phyloP scores from a whole-genome alignment of 2,888 invertebrate genomes.

The Lymantria monacha region DNA sequence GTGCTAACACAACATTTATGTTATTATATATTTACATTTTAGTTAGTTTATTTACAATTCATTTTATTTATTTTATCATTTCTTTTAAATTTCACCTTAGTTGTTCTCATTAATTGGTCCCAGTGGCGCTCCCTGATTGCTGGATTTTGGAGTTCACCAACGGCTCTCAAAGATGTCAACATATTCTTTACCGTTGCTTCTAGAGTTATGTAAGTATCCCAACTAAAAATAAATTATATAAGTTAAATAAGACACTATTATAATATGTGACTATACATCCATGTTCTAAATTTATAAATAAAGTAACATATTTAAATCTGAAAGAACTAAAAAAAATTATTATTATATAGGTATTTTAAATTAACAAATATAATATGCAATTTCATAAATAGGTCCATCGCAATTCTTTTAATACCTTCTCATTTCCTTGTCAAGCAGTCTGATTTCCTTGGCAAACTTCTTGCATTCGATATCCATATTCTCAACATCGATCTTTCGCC shows the following conservation, averaged over 20 bases:
- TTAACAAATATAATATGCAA: too few species aligned
- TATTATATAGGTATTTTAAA: too few species aligned
- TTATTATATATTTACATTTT: slow-evolving; percentile 45
- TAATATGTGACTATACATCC: background rate
- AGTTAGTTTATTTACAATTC: slow-evolving; percentile 49
- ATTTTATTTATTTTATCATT: slow-evolving; percentile 26
- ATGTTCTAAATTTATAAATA: too few species aligned
- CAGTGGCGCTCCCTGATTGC: slow-evolving; percentile 98
- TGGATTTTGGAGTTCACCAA: slow-evolving; percentile 97
- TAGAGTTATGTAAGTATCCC: slow-evolving; percentile 94
- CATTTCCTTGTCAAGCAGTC: slow-evolving; percentile 97
- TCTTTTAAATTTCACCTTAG: slow-evolving; percentile 86
- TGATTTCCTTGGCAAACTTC: slow-evolving; percentile 97
- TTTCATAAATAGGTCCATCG: background rate
- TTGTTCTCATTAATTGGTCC: slow-evolving; percentile 97
- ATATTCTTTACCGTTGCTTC: slow-evolving; percentile 98
- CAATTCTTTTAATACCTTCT: slow-evolving; percentile 69
- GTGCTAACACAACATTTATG: slow-evolving; percentile 42
- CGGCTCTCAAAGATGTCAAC: slow-evolving; percentile 96
- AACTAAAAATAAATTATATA: slow-evolving; percentile 60
- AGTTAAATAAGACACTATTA: background rate
- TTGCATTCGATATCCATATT: slow-evolving; percentile 99
- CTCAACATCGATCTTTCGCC: slow-evolving; percentile 98
- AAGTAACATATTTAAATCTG: too few species aligned
- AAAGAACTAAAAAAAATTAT: too few species aligned